Evolutionary conservation across 2,888 invertebrate genomes (phyloP), one percentile per base, ranked within the genome.

Genomic region (Oscheius sp.): DNA sequence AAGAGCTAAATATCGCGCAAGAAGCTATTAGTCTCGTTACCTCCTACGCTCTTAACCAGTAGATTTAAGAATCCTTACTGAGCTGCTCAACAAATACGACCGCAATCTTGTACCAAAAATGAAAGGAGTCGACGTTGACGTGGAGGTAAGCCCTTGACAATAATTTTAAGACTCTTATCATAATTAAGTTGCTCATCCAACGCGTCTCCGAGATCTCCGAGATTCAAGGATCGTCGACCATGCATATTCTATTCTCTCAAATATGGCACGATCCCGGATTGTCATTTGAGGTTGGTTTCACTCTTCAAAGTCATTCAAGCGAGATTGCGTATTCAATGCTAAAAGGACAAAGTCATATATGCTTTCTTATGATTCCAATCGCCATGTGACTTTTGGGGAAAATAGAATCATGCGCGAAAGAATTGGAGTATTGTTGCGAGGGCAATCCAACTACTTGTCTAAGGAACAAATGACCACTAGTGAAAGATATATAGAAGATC

Each of bases 241-340:
- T 84, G 81, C 86, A 86, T 70, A 80, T 86, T 29, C 71, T 86
- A 23, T 83, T 86, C 70, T 82, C 81, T 39, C 85, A 85, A 70
- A 86, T 86, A 69, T 86, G 86, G 86, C 85, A 86, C 50, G 86
- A 86, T 74, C 86, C 85, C 1, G 84, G 83, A 5, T 72, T 86
- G 5, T 79, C 79, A 27, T 86, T 84, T 69, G 83, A 84, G 77
- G 84, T 81, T 10, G 8, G 55, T 33, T 5, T n/a, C 10, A 37
- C 23, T 20, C 8, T 57, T 37, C 39, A 20, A 34, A 37, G 34
- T 34, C 55, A 55, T n/a, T 55, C 34, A n/a, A 17, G 34, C 55
- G 37, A 3, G 23, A 5, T n/a, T n/a, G n/a, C n/a, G 20, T 20
- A 0, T n/a, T 27, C 29, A 46, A 33, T 61, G 17, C n/a, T 10